Conservation (phyloP, 2,113 vertebrate species). For the Silurus glanis region DNA sequence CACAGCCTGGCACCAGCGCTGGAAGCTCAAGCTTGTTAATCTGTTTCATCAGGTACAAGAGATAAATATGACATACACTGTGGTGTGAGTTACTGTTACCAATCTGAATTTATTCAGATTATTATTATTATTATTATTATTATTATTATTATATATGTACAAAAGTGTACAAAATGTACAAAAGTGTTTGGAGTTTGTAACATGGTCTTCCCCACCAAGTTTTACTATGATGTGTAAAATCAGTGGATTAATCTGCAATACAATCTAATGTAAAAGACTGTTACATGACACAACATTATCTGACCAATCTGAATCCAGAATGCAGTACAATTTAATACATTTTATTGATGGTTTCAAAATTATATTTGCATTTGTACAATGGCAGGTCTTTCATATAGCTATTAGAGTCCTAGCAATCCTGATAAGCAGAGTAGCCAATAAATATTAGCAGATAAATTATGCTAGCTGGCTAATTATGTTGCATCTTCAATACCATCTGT, state of each 20-base stretch:
- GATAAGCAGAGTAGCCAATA: no score
- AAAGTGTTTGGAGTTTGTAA: not conserved
- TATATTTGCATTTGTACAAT: not conserved
- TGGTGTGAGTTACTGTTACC: not conserved
- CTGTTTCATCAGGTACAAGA: slow-evolving; percentile 85
- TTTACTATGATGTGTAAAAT: not conserved
- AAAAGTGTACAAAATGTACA: no score
- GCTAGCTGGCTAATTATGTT: not conserved
- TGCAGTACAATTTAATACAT: not conserved
- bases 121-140: no score
- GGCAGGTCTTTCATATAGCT: not conserved
- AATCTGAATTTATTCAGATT: no score
- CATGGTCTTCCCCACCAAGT: not conserved
- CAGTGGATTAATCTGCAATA: not conserved
- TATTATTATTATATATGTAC: no score
- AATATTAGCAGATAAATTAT: no score
- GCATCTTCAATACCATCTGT: not conserved
- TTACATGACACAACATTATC: not conserved
- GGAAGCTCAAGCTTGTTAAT: slow-evolving; percentile 81
- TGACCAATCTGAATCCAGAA: not conserved
- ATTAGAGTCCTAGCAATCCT: not conserved
- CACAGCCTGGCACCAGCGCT: slow-evolving; percentile 86
- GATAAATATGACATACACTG: not conserved
- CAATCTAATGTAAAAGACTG: not conserved
- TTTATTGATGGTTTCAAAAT: not conserved